Evolutionary conservation across 2,113 vertebrate species (phyloP), one percentile per base, ranked within the genome.

Genomic region (Hippopotamus amphibius): DNA sequence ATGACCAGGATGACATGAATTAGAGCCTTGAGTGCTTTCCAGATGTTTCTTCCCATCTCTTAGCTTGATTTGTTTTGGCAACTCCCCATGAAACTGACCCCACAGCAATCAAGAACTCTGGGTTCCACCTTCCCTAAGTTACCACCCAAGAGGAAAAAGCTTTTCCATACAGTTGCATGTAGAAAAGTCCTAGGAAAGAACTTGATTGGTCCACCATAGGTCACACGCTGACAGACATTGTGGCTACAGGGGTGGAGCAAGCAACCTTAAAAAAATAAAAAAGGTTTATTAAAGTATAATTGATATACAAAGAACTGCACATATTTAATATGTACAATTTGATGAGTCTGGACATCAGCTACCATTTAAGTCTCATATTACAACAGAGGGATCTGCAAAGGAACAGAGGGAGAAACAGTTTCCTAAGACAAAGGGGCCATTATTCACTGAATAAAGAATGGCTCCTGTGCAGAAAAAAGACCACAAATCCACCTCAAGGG

Each of bases 381-480:
- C 33, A 92, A 41, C 3, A 63, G 22, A 88, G 7, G 41, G 3
- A 5, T 72, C 28, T 57, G 6, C 30, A 66, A 95, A 12, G 11
- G 0, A n/a, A 76, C 21, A 48, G 15, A 50, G 4, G 19, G 79
- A 63, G 13, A 14, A 93, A 24, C 6, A 43, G 11, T 46, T 87
- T 68, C 41, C 7, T 63, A 12, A 76, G 69, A 93, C 81, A 37
- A 95, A 96, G 10, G 17, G 8, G 41, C 3, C 26, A 5, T 12
- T 50, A 43, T 68, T 95, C 37, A 19, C 30, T 68, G 46, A 97
- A 91, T 57, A 66, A 96, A 88, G 41, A 90, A 14, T 91, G 83
- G 17, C 9, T 77, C 19, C 26, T 24, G 5, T 55, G 53, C 24
- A 50, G 30, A 79, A 30, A 69, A 71, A 90, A 87, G 57, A 57